phyloP scores from a whole-genome alignment of 2,888 invertebrate species.

The Drosophila gaucha region DNA sequence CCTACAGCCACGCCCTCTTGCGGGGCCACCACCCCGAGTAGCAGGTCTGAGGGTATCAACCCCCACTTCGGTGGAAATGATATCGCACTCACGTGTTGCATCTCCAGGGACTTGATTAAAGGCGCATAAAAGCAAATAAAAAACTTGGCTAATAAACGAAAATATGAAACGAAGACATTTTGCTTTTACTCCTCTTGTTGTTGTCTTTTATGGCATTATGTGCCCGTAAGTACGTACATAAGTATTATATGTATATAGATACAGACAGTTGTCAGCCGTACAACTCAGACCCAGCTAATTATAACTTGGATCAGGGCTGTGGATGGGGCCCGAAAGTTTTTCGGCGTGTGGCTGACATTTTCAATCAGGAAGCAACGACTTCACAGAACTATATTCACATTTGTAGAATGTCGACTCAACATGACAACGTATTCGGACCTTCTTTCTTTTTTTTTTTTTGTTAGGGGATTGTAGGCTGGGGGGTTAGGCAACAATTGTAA shows the following conservation, averaged over 20 bases:
- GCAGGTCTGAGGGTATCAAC: conserved; percentile 24
- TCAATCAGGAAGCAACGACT: conserved; percentile 60
- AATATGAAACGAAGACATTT: conserved; percentile 61
- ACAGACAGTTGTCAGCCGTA: conserved; percentile 31
- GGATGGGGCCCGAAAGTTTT: conserved; percentile 21
- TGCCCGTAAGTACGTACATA: conserved; percentile 16
- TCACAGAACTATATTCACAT: conserved; percentile 36
- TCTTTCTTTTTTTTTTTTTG: conserved; percentile 11
- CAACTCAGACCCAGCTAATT: conserved; percentile 72
- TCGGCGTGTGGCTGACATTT: conserved; percentile 68
- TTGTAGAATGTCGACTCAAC: conserved; percentile 14
- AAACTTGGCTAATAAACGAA: conserved; percentile 78
- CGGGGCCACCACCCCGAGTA: conserved; percentile 1
- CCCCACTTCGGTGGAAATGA: conserved; percentile 51
- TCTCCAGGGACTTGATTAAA: conserved; percentile 83
- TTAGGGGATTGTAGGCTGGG: conserved; percentile 3
- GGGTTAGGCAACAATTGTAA: conserved; percentile 40
- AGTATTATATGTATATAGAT: conserved; percentile 5
- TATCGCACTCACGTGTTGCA: conserved; percentile 81
- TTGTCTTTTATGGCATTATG: conserved; percentile 45
- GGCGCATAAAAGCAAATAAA: conserved; percentile 76
- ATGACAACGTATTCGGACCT: conserved; percentile 25
- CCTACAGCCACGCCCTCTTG: conserved; percentile 19
- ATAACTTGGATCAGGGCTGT: conserved; percentile 32
- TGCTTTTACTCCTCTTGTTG: conserved; percentile 5